phyloP scores from a whole-genome alignment of 2,113 vertebrate species.

The Vidua chalybeata region DNA sequence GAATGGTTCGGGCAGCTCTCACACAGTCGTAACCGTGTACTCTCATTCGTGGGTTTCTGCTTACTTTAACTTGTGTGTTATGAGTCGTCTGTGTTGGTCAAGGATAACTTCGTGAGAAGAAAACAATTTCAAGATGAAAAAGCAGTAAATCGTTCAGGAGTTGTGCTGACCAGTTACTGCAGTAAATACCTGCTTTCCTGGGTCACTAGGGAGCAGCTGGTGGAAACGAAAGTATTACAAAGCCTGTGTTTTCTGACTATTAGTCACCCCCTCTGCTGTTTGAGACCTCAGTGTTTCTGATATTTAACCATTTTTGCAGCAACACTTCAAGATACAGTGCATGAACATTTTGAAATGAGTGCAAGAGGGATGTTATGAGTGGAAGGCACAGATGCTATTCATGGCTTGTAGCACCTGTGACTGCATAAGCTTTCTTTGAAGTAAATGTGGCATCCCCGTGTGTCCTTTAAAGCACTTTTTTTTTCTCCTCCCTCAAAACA shows the following conservation, averaged over 20 bases:
- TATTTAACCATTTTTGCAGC: not conserved
- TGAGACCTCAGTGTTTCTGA: not conserved
- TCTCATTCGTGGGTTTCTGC: fast-evolving
- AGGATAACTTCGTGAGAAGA: not conserved
- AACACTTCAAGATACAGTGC: not conserved
- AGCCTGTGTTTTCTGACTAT: not conserved
- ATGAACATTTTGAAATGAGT: not conserved
- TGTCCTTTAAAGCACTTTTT: not conserved
- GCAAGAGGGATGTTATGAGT: not conserved
- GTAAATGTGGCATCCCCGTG: fast-evolving
- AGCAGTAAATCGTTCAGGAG: not conserved
- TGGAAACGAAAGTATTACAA: not conserved
- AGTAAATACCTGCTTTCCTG: not conserved
- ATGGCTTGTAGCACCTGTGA: not conserved
- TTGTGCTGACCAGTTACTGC: not conserved
- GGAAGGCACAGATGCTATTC: not conserved
- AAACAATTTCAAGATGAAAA: not conserved
- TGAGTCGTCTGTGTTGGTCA: not conserved
- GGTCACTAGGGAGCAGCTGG: not conserved
- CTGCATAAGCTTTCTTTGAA: not conserved
- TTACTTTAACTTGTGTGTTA: fast-evolving
- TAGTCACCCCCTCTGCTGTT: not conserved
- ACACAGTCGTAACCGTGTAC: fast-evolving
- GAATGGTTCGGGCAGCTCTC: not conserved
- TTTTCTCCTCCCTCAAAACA: fast-evolving